Evolutionary conservation across 2,797 vertebrate species (phyloP).

Genomic region (Silurus aristotelis): DNA sequence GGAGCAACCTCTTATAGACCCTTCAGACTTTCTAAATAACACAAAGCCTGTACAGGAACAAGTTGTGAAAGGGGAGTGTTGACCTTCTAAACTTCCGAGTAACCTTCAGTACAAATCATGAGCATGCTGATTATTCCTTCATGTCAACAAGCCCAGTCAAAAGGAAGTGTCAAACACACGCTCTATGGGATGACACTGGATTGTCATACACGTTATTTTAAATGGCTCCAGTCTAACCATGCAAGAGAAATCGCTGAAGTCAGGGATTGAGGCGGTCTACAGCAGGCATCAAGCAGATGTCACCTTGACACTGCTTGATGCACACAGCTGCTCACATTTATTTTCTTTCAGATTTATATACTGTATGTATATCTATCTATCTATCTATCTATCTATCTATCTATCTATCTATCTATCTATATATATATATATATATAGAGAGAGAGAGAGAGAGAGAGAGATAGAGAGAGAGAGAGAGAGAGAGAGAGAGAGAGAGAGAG

Average conservation of each 20-base stretch:
- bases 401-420: slow-evolving; percentile 63
- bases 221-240: slow-evolving; percentile 69
- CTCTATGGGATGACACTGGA: slow-evolving; percentile 66
- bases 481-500: not conserved
- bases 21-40: not conserved
- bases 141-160: slow-evolving; percentile 52
- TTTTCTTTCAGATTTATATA: slow-evolving; percentile 26
- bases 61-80: slow-evolving; percentile 32
- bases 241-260: slow-evolving; percentile 61
- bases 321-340: slow-evolving; percentile 38
- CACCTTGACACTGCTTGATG: slow-evolving; percentile 25
- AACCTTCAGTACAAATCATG: slow-evolving; percentile 62
- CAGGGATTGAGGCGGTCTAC: slow-evolving; percentile 56
- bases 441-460: not conserved
- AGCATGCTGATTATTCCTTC: slow-evolving; percentile 63
- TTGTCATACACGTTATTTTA: slow-evolving; percentile 65
- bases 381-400: no score
- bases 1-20: slow-evolving; percentile 10
- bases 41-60: slow-evolving; percentile 14
- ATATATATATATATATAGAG: slow-evolving; percentile 12
- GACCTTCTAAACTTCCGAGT: slow-evolving; percentile 52
- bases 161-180: slow-evolving; percentile 60
- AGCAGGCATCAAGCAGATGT: slow-evolving; percentile 58
- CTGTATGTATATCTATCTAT: not conserved
- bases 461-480: not conserved